Evolutionary conservation across 2,888 invertebrate genomes (phyloP).

Genomic region (Aricia artaxerxes): DNA sequence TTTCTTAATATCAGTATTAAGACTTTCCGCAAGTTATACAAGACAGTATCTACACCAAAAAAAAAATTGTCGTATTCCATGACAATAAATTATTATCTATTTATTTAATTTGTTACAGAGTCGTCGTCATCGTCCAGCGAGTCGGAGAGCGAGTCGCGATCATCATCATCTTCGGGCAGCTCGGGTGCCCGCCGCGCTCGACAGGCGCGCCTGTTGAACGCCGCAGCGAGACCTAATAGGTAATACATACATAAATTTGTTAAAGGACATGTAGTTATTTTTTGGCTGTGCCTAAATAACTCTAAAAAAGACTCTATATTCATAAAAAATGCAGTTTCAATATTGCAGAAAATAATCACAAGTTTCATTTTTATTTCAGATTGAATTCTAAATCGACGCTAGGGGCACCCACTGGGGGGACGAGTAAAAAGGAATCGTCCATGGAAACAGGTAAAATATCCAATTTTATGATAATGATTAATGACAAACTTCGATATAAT

Average conservation of each 20-base stretch:
- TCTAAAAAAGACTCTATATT: too few relatives aligned
- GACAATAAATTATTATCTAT: too few relatives aligned
- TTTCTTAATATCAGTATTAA: too few relatives aligned
- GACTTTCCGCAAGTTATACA: too few relatives aligned
- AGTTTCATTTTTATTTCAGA: conserved; percentile 46
- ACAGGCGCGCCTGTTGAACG: conserved; percentile 68
- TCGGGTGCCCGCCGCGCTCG: conserved; percentile 70
- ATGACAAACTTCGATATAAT: too few relatives aligned
- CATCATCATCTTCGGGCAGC: conserved; percentile 73
- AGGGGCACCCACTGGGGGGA: conserved; percentile 60
- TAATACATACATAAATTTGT: neutral
- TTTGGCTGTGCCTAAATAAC: too few relatives aligned
- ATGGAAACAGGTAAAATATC: conserved; percentile 63
- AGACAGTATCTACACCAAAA: too few relatives aligned
- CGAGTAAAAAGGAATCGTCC: conserved; percentile 65
- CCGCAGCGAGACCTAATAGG: conserved; percentile 68
- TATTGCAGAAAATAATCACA: too few relatives aligned
- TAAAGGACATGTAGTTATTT: too few relatives aligned
- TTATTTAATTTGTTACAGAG: conserved; percentile 49
- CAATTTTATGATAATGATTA: too few relatives aligned
- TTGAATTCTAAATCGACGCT: conserved; percentile 62
- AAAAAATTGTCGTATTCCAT: too few relatives aligned
- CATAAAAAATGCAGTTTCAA: too few relatives aligned
- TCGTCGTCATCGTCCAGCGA: conserved; percentile 74
- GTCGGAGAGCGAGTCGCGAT: conserved; percentile 74